phyloP scores from a whole-genome alignment of 1,140 invertebrate species.

The Xylocopa sonorina region DNA sequence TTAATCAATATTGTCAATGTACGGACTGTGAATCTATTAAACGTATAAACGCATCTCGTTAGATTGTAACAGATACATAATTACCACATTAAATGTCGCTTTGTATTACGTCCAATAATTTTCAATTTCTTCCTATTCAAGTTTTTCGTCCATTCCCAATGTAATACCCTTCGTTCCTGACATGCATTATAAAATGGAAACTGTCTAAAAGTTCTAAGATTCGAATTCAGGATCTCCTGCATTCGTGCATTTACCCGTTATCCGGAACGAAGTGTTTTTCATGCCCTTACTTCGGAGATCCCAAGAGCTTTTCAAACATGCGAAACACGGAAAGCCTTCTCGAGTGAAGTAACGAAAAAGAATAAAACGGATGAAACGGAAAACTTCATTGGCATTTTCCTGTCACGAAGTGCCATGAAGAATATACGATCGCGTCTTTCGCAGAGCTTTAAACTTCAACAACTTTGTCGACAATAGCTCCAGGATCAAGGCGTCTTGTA shows the following conservation, averaged over 20 bases:
- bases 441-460: not conserved
- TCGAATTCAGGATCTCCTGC: not conserved
- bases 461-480: not conserved
- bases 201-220: not conserved
- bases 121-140: too few species aligned
- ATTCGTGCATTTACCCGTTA: not conserved
- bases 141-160: not conserved
- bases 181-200: not conserved
- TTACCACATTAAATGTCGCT: constrained; percentile 42
- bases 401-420: not conserved
- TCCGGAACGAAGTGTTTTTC: not conserved
- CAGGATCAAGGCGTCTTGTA: not conserved
- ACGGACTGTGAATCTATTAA: not conserved
- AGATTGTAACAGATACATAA: constrained; percentile 9
- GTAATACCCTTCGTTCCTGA: not conserved
- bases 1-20: not conserved
- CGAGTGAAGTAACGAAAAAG: not conserved
- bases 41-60: not conserved
- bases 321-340: not conserved
- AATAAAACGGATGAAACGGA: not conserved
- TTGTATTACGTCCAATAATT: constrained; percentile 19
- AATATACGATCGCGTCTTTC: not conserved
- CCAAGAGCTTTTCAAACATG: not conserved
- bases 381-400: not conserved
- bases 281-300: not conserved